Conservation (phyloP, 2,888 invertebrate genomes). For the Apodemia mormo region DNA sequence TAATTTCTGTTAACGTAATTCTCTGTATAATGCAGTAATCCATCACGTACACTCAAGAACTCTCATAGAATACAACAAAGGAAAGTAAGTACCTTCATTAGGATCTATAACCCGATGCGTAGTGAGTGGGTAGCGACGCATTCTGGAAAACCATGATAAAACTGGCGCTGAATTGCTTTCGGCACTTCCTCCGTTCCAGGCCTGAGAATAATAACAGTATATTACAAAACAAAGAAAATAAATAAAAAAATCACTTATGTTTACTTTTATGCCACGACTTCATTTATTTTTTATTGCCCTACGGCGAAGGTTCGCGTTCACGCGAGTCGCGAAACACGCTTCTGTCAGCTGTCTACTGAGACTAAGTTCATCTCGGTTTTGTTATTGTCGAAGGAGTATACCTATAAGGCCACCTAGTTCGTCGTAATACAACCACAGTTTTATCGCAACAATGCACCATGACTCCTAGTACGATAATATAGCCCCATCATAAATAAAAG, state of each 20-base stretch:
- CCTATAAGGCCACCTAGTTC: no score
- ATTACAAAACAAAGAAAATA: background rate
- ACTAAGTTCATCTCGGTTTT: no score
- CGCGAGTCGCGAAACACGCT: no score
- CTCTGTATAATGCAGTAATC: background rate
- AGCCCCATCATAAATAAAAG: no score
- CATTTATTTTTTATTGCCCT: no score
- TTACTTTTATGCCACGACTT: background rate
- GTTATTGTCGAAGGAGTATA: no score
- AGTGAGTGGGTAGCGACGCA: slow-evolving; percentile 62
- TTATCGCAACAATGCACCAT: no score
- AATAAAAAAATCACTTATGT: background rate
- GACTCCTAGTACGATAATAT: no score
- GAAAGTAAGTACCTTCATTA: slow-evolving; percentile 54
- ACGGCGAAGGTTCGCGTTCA: no score
- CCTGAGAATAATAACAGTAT: slow-evolving; percentile 43
- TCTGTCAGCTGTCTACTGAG: no score
- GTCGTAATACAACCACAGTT: no score
- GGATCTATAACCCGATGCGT: slow-evolving; percentile 70
- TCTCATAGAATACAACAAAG: slow-evolving; percentile 1
- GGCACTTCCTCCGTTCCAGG: slow-evolving; percentile 52
- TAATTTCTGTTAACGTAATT: background rate
- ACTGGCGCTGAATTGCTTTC: slow-evolving; percentile 43
- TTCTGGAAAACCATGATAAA: slow-evolving; percentile 64
- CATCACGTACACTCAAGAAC: background rate